Evolutionary conservation across 2,113 vertebrate genomes (phyloP), one percentile per base, ranked within the genome.

Genomic region (Ochotona curzoniae): DNA sequence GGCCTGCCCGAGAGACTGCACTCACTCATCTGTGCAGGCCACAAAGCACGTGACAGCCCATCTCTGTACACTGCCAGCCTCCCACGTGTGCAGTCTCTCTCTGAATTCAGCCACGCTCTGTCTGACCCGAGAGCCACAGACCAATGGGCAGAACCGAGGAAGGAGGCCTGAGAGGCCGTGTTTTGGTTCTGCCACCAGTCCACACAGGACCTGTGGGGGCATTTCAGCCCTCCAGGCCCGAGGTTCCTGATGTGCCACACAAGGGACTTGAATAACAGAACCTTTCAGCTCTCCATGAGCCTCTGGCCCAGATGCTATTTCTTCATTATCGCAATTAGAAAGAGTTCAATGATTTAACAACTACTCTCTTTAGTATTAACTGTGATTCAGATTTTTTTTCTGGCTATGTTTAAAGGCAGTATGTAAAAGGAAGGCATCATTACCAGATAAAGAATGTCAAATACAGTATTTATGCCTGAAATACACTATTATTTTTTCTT

Each of bases 241-340:
- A 15, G 23, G 69, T 91, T 91, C 66, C 91, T 83, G 90, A 78
- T 44, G 26, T 54, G 88, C 38, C 71, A 94, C 76, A 74, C 13
- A 73, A 71, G 90, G 49, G 35, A 25, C 66, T 70, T 79, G 49
- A 82, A 70, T 69, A 63, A 74, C 87, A 38, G 66, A 38, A 23
- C 5, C 20, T 32, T 83, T n/a, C 44, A 20, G 32, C 35, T 86
- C 69, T 91, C 8, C 54, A 47, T 2, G 38, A 84, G 64, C 60
- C 67, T 83, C 89, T 95, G 90, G 73, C 92, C 92, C 64, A 93
- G 89, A 94, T 93, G 67, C 83, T 93, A 89, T 90, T 95, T 93
- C 57, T 89, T 92, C 67, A 69, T 90, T 78, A 84, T 70, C 88
- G 95, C 94, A 97, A 94, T 93, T 93, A 96, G 79, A 86, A 75